Conservation (phyloP, 2,113 vertebrate species). For the Lepisosteus osseus region DNA sequence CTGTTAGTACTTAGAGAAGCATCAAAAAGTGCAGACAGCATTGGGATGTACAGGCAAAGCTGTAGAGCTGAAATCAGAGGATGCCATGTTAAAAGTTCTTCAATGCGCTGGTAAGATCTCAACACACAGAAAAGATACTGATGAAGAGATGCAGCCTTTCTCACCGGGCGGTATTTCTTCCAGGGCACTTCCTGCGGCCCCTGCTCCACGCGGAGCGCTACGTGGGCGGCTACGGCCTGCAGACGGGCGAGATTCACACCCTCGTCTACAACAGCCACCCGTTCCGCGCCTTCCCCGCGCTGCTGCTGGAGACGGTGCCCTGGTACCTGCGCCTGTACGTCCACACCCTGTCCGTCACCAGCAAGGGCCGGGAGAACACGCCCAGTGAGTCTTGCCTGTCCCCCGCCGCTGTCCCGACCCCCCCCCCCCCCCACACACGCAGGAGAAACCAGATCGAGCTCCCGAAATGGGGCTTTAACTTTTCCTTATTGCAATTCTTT, state of each 20-base stretch:
- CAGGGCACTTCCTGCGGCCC: conserved; percentile 75
- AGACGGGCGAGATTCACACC: conserved; percentile 87
- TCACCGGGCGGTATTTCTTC: not conserved
- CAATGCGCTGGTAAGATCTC: too few relatives aligned
- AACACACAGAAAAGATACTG: too few relatives aligned
- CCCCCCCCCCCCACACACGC: too few relatives aligned
- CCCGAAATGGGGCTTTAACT: too few relatives aligned
- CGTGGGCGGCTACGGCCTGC: conserved; percentile 88
- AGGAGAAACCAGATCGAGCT: too few relatives aligned
- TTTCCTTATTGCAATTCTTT: too few relatives aligned
- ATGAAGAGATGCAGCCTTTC: too few relatives aligned
- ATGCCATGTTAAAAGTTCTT: too few relatives aligned
- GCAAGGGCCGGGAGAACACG: conserved; percentile 87
- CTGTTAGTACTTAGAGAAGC: too few relatives aligned
- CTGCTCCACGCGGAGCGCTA: conserved; percentile 86
- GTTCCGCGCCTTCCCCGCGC: conserved; percentile 83
- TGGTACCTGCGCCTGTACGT: conserved; percentile 95
- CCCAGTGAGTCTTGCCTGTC: conserved; percentile 73
- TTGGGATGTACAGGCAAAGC: too few relatives aligned
- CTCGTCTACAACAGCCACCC: conserved; percentile 90
- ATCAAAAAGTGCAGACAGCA: too few relatives aligned
- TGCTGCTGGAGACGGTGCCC: conserved; percentile 87
- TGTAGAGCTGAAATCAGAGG: too few relatives aligned
- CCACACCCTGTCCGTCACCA: conserved; percentile 88
- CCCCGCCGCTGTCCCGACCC: not conserved